Conservation (phyloP, 2,113 vertebrate genomes). For the Oreotrochilus melanogaster region DNA sequence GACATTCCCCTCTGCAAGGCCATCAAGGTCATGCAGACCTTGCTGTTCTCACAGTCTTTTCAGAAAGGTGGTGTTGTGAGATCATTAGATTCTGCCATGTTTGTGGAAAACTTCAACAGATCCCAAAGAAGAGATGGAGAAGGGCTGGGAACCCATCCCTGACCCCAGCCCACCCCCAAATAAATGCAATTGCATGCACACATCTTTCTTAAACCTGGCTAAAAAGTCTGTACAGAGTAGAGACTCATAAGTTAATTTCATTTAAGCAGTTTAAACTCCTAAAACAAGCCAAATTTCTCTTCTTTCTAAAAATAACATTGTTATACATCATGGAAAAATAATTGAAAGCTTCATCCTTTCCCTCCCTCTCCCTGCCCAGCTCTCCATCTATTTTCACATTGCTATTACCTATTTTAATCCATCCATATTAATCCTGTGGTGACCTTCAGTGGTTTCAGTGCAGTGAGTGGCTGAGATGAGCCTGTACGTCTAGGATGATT, state of each 20-base stretch:
- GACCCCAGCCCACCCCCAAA: not conserved
- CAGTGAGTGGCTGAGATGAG: not conserved
- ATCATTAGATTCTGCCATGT: not conserved
- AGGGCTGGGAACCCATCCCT: not conserved
- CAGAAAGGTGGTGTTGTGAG: not conserved
- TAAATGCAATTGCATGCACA: not conserved
- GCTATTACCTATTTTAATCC: constrained; percentile 41
- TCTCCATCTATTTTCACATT: not conserved
- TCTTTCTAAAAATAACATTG: not conserved
- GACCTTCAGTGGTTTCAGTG: not conserved
- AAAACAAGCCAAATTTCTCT: not conserved
- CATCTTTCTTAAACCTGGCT: not conserved
- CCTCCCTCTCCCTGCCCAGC: not conserved
- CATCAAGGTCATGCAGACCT: not conserved
- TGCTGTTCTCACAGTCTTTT: not conserved
- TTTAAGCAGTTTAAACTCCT: not conserved
- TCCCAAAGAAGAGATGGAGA: not conserved
- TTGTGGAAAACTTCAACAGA: not conserved
- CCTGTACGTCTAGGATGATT: not conserved
- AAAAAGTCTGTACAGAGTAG: not conserved
- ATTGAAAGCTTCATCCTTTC: not conserved
- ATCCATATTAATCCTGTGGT: constrained; percentile 23
- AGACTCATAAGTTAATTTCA: not conserved
- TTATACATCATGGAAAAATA: not conserved
- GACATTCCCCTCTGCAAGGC: not conserved